Conservation (phyloP, 2,797 vertebrate species). For the Betta splendens region DNA sequence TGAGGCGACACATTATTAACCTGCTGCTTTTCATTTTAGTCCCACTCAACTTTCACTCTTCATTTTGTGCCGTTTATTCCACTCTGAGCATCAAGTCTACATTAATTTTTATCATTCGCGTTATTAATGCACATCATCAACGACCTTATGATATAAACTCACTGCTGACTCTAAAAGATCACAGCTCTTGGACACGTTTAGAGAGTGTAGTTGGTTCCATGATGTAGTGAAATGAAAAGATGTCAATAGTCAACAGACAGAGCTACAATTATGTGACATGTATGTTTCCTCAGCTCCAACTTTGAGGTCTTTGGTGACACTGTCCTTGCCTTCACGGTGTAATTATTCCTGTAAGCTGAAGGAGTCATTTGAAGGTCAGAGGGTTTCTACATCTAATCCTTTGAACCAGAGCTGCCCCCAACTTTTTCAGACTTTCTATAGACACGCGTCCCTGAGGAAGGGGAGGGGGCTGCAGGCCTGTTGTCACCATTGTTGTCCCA, state of each 20-base stretch:
- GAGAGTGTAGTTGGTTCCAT: background rate
- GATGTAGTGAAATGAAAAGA: background rate
- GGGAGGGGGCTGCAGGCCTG: constrained; percentile 32
- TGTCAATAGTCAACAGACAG: too few species aligned
- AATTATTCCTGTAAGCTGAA: constrained; percentile 37
- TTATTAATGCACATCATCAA: too few species aligned
- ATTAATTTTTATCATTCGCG: background rate
- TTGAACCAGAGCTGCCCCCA: constrained; percentile 52
- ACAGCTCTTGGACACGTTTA: background rate
- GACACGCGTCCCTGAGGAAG: constrained; percentile 74
- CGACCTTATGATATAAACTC: background rate
- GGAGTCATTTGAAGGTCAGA: constrained; percentile 54
- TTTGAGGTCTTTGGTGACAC: constrained; percentile 17
- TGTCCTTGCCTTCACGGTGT: constrained; percentile 33
- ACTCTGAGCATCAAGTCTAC: background rate
- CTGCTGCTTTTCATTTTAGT: too few species aligned
- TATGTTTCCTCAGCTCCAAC: too few species aligned
- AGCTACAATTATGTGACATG: too few species aligned
- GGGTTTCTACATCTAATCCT: constrained; percentile 63
- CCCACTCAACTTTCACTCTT: too few species aligned
- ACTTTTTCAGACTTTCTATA: constrained; percentile 67
- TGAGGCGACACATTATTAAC: too few species aligned
- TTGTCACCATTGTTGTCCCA: constrained; percentile 61
- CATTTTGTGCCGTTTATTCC: too few species aligned
- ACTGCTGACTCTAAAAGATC: background rate